A percentile compares a stretch with the other conserved stretches of the same genome.
Evolutionary conservation across 2,888 invertebrate genomes (phyloP).

Genomic region (Cheilosia urbana): DNA sequence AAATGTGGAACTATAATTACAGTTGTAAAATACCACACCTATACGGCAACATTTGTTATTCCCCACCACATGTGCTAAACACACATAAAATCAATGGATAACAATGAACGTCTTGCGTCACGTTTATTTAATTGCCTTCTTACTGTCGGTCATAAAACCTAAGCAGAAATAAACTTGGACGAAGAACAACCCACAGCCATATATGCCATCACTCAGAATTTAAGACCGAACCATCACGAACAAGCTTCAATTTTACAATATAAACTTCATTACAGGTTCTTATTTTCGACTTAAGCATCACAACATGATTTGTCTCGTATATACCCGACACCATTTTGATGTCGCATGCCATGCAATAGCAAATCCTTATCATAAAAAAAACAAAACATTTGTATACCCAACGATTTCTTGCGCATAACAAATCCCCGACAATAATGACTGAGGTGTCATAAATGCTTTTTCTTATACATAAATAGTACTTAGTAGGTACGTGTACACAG

Average conservation of each 20-base stretch:
- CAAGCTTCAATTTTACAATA: slow-evolving; percentile 33
- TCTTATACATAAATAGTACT: slow-evolving; percentile 27
- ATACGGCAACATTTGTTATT: not conserved
- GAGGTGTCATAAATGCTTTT: slow-evolving; percentile 40
- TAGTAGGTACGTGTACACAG: slow-evolving; percentile 9
- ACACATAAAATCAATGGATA: not conserved
- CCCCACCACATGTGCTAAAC: not conserved
- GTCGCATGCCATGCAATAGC: not conserved
- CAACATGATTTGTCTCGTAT: not conserved
- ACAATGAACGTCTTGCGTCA: not conserved
- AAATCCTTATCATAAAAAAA: slow-evolving; percentile 18
- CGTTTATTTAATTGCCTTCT: slow-evolving; percentile 30
- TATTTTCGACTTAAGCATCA: not conserved
- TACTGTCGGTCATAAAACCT: slow-evolving; percentile 9
- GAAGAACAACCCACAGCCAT: not conserved
- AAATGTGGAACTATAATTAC: too few relatives aligned
- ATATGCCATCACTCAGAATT: too few relatives aligned
- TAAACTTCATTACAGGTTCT: slow-evolving; percentile 25
- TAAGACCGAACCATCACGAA: not conserved
- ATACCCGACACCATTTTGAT: not conserved
- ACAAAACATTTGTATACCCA: not conserved
- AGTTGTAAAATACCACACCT: too few relatives aligned
- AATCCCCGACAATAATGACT: slow-evolving; percentile 43
- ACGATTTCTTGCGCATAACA: slow-evolving; percentile 30
- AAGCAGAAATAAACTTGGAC: slow-evolving; percentile 5